Evolutionary conservation across 2,797 vertebrate species (phyloP).

Genomic region (Coilia nasus): DNA sequence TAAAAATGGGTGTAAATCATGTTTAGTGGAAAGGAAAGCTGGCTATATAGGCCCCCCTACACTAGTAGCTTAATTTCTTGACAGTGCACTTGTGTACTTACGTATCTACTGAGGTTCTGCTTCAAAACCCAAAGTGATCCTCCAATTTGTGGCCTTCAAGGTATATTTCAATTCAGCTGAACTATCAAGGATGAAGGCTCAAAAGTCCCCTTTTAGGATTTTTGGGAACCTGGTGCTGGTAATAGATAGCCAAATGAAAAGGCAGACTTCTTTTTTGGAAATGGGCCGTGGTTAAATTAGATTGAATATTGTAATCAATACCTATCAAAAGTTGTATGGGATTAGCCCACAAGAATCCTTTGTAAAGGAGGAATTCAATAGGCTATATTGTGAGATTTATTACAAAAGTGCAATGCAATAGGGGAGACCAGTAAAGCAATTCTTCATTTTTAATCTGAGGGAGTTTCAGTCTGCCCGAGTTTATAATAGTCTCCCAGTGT

Average conservation of each 20-base stretch:
- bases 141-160: neutral
- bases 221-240: neutral
- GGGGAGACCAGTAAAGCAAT: constrained; percentile 3
- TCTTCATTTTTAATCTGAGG: constrained; percentile 10
- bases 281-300: neutral
- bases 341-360: neutral
- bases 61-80: too few species aligned
- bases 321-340: constrained; percentile 1
- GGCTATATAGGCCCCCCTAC: too few species aligned
- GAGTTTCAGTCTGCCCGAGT: constrained; percentile 4
- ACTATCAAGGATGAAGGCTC: neutral
- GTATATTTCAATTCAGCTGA: neutral
- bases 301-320: constrained; percentile 17
- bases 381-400: constrained; percentile 13
- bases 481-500: constrained; percentile 7
- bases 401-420: neutral
- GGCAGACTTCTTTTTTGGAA: neutral
- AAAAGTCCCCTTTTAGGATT: neutral
- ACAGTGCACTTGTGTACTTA: neutral
- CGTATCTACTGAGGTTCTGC: neutral
- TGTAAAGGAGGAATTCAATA: neutral
- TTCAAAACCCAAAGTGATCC: neutral
- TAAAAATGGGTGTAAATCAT: too few species aligned
- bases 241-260: neutral
- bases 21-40: too few species aligned